A percentile compares a stretch with the other conserved stretches of the same genome.
phyloP scores from a whole-genome alignment of 2,113 vertebrate species.

The Struthio camelus region DNA sequence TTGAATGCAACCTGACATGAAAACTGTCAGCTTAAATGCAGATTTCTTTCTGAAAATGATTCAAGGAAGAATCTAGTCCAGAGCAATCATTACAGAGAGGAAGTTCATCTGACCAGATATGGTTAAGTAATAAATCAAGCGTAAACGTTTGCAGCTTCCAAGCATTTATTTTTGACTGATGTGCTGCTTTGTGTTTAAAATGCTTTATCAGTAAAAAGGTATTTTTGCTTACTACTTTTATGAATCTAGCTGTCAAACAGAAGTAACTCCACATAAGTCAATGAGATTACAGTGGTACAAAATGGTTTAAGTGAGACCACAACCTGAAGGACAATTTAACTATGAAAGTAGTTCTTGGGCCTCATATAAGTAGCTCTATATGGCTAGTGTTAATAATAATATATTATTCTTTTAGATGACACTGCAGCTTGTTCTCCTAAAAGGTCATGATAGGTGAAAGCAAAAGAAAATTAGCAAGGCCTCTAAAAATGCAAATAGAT shows the following conservation, averaged over 20 bases:
- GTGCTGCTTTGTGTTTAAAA: neutral
- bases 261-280: neutral
- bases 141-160: neutral
- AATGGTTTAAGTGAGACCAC: neutral
- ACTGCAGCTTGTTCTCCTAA: neutral
- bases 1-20: neutral
- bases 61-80: neutral
- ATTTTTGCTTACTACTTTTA: neutral
- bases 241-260: neutral
- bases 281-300: neutral
- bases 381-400: neutral
- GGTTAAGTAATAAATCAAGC: neutral
- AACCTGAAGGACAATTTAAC: neutral
- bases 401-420: neutral
- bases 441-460: neutral
- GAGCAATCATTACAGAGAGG: neutral
- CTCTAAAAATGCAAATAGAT: neutral
- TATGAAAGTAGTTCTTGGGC: neutral
- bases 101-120: neutral
- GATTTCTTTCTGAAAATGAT: slow-evolving; percentile 10
- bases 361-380: neutral
- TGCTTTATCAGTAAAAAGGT: neutral
- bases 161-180: neutral
- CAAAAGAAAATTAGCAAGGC: neutral
- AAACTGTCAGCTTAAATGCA: neutral